Base-by-base conservation (phyloP, 2,113 vertebrate genomes). In the Paedocypris sp. region DNA sequence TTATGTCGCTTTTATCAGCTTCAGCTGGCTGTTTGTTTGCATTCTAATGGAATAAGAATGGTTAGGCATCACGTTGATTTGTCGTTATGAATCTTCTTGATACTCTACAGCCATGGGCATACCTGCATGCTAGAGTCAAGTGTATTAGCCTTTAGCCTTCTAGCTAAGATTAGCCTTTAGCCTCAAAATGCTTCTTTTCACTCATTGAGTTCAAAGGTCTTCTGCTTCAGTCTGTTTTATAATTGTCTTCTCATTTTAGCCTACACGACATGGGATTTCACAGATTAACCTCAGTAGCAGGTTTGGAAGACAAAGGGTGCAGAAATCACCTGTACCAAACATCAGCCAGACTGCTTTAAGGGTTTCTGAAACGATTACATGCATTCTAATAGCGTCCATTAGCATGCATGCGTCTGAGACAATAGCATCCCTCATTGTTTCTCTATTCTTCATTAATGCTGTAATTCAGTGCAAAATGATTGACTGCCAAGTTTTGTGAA, bases 371-470 rank as follows among this genome's bases (percentile, higher is more conserved):
- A 69, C 64, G 77, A 78, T 78, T 54, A 56, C 77, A 76, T 83
- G 66, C 28, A 1, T 80, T 73, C 70, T 63, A 23, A 68, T 78
- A 57, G 67, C 75, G 49, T 13, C 49, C 50, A 77, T 85, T 80
- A 89, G 72, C 72, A 82, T 75, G 48, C 77, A 78, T 78, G 68
- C 28, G 64, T 80, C 77, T 80, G 72, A 79, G 81, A 80, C 67
- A 81, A 62, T 72, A 62, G 68, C 50, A 43, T 13, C 42, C 18
- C 2, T 75, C 46, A 77, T 82, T 85, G 78, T 84, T 69, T 48
- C 56, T 66, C 57, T 9, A 63, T 77, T 81, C 72, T 87, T 80
- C 66, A 84, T 85, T 83, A 86, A 88, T 82, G 84, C 83, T 70
- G 70, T 71, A 64, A 82, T 84, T 85, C 72, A 70, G 74, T 51